phyloP scores from a whole-genome alignment of 1,140 invertebrate species.

The Atta colombica region DNA sequence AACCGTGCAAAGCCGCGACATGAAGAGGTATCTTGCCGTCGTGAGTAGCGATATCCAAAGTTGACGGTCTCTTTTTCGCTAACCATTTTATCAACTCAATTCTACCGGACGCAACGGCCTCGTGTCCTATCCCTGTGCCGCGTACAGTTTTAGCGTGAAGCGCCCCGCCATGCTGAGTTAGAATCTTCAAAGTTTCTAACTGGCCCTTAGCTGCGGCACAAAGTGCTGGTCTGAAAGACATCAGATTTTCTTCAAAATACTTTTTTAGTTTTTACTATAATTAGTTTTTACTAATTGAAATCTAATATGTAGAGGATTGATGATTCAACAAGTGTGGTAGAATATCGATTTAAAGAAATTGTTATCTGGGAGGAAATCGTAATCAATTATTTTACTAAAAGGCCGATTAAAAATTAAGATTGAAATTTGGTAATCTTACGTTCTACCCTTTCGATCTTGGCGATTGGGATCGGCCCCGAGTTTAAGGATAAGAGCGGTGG shows the following conservation, averaged over 20 bases:
- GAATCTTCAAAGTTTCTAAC: conserved; percentile 92
- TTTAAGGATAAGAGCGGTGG: conserved; percentile 95
- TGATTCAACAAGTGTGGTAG: background rate
- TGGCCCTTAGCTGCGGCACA: conserved; percentile 99
- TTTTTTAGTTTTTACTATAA: background rate
- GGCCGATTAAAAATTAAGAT: conserved; percentile 9
- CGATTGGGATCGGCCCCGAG: conserved; percentile 96
- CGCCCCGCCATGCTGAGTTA: conserved; percentile 94
- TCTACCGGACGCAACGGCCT: conserved; percentile 96
- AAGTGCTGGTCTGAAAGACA: conserved; percentile 88
- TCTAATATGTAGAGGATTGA: background rate
- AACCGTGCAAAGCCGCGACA: conserved; percentile 97
- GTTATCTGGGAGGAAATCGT: background rate
- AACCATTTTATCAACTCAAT: conserved; percentile 96
- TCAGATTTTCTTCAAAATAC: background rate
- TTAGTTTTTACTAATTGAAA: background rate
- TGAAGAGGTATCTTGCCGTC: conserved; percentile 97
- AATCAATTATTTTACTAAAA: background rate
- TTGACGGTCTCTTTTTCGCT: conserved; percentile 92
- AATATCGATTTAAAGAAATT: background rate
- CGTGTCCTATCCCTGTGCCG: conserved; percentile 89
- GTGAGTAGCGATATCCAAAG: conserved; percentile 95
- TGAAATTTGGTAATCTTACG: conserved; percentile 86
- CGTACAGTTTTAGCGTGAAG: conserved; percentile 96
- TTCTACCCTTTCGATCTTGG: conserved; percentile 96